Conservation (phyloP, 2,888 invertebrate genomes). For the Polydrusus pterygomalis region DNA sequence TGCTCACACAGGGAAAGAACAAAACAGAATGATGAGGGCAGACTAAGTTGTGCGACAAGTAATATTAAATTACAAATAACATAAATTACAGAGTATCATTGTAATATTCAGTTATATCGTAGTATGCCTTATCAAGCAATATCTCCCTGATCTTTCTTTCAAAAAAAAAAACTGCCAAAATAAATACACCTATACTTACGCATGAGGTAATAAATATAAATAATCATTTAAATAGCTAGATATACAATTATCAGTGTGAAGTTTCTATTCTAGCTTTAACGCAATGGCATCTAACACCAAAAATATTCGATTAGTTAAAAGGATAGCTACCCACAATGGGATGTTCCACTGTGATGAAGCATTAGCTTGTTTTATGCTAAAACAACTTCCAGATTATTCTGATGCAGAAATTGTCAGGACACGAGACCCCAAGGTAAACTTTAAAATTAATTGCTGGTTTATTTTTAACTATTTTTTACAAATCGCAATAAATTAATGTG, state of each 20-base stretch:
- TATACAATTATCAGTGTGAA: background rate
- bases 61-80: too few relatives aligned
- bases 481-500: too few relatives aligned
- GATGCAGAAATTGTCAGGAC: conserved; percentile 87
- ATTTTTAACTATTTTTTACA: background rate
- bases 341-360: conserved; percentile 96
- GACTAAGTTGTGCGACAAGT: too few relatives aligned
- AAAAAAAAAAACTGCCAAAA: too few relatives aligned
- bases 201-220: background rate
- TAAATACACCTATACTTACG: too few relatives aligned
- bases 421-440: conserved; percentile 73
- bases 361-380: conserved; percentile 94
- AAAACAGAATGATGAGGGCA: too few relatives aligned
- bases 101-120: too few relatives aligned
- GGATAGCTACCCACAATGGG: conserved; percentile 87
- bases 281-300: conserved; percentile 68
- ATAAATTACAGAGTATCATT: too few relatives aligned
- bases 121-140: too few relatives aligned
- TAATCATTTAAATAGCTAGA: background rate
- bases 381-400: conserved; percentile 84
- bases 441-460: background rate
- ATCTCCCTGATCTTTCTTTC: too few relatives aligned
- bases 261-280: conserved; percentile 63
- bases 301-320: conserved; percentile 63
- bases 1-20: too few relatives aligned